phyloP scores from a whole-genome alignment of 2,888 invertebrate species.

The Drosophila anomelani region DNA sequence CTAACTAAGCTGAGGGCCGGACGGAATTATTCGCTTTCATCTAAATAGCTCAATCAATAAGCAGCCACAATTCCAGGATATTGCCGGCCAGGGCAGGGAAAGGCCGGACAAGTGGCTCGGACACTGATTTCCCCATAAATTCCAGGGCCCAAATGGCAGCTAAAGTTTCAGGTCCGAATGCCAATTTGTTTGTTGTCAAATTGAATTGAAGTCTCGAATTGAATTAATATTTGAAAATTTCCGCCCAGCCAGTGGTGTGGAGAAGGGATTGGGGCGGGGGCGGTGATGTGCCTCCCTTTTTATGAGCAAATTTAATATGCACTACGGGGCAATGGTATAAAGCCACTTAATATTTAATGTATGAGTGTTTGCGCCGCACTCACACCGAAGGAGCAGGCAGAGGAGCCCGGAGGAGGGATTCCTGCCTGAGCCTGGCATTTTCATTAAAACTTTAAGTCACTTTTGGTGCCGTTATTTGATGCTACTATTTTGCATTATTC shows the following conservation, averaged over 20 bases:
- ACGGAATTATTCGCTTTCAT: slow-evolving; percentile 7
- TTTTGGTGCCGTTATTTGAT: slow-evolving; percentile 64
- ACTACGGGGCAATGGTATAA: slow-evolving; percentile 56
- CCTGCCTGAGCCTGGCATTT: slow-evolving; percentile 55
- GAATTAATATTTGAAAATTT: slow-evolving; percentile 47
- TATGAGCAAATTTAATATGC: slow-evolving; percentile 62
- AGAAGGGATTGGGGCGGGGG: neutral
- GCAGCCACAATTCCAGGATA: slow-evolving; percentile 35
- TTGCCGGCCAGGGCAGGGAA: slow-evolving; percentile 3
- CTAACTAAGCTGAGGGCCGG: slow-evolving; percentile 15
- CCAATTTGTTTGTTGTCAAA: slow-evolving; percentile 46
- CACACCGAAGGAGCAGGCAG: neutral
- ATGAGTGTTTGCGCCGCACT: slow-evolving; percentile 45
- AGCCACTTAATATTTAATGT: slow-evolving; percentile 69
- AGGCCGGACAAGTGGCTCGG: slow-evolving; percentile 13
- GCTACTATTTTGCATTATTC: slow-evolving; percentile 74
- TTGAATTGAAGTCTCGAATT: slow-evolving; percentile 55
- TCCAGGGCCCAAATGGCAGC: slow-evolving; percentile 32
- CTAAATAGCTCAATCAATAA: slow-evolving; percentile 37
- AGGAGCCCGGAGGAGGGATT: slow-evolving; percentile 1
- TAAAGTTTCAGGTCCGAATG: slow-evolving; percentile 23
- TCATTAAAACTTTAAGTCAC: slow-evolving; percentile 80
- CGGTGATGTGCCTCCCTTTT: neutral
- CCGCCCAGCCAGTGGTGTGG: slow-evolving; percentile 11
- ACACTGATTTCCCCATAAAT: slow-evolving; percentile 39